Percentiles rank a stretch among this genome's conserved stretches.
Conservation (phyloP, 2,797 vertebrate genomes). For the Bradypus variegatus region DNA sequence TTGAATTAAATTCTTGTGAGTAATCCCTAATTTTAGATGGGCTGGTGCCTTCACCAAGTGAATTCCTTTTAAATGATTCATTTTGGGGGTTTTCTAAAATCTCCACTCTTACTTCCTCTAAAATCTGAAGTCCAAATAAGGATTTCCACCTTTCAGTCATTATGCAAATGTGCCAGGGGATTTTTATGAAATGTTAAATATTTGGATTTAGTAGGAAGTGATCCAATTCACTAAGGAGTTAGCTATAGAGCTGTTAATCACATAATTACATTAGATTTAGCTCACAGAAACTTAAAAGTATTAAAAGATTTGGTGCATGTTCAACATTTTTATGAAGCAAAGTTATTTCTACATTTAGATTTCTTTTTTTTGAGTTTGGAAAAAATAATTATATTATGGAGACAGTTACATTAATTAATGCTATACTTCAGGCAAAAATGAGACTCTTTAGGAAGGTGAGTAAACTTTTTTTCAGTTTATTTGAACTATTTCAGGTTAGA, state of each 20-base stretch:
- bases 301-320: conserved; percentile 5
- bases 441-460: background rate
- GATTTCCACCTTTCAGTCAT: conserved; percentile 29
- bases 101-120: conserved; percentile 38
- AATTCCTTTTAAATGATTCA: conserved; percentile 33
- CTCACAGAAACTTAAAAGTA: background rate
- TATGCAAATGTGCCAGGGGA: background rate
- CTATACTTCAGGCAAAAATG: background rate
- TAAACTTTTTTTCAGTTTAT: background rate
- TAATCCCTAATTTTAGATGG: background rate
- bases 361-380: background rate
- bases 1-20: background rate
- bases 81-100: conserved; percentile 15
- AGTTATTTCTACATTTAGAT: background rate
- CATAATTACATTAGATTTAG: conserved; percentile 34
- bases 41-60: background rate
- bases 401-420: background rate
- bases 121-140: conserved; percentile 3
- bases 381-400: background rate
- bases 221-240: background rate
- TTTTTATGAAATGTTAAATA: conserved; percentile 40
- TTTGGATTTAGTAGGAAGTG: conserved; percentile 27
- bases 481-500: conserved; percentile 9
- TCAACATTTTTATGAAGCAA: background rate
- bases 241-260: conserved; percentile 24